A percentile compares a stretch with the other conserved stretches of the same genome.
These are phyloP conservation scores for Dioctria rufipes DNA, from an alignment of 2,888 invertebrate genomes.

Conservation along the genomic window DNA sequence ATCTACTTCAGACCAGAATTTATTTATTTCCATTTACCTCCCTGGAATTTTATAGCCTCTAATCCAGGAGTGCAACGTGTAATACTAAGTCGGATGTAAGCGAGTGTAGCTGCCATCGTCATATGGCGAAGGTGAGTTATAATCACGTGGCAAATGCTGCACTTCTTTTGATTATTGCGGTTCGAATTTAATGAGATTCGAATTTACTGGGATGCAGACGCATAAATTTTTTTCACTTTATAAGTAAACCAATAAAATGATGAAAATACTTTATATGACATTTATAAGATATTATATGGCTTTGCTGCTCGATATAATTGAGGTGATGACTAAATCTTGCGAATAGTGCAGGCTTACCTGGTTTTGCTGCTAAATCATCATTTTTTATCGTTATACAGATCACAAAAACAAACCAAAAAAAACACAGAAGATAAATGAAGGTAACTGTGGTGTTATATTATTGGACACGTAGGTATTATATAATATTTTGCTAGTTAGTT, in stretches of 20 bases:
- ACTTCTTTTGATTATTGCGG: constrained; percentile 34
- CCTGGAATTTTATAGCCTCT: constrained; percentile 43
- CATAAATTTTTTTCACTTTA: constrained; percentile 33
- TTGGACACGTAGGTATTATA: no score
- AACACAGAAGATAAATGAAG: no score
- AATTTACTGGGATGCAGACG: constrained; percentile 29
- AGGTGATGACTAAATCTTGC: no score
- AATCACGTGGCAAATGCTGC: constrained; percentile 39
- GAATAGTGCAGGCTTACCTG: no score
- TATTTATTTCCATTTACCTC: constrained; percentile 49
- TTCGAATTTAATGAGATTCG: constrained; percentile 31
- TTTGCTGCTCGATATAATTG: not conserved
- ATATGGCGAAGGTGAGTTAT: constrained; percentile 45
- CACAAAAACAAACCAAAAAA: no score
- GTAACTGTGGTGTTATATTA: no score
- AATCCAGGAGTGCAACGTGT: constrained; percentile 32
- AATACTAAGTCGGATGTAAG: constrained; percentile 36
- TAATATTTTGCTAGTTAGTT: no score
- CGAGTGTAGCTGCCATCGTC: constrained; percentile 39
- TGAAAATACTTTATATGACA: constrained; percentile 17
- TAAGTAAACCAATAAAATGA: not conserved
- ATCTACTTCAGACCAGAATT: constrained; percentile 37
- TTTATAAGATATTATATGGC: constrained; percentile 24
- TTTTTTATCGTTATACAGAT: no score
- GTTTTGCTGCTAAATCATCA: no score